Evolutionary conservation across 2,797 vertebrate genomes (phyloP).

Genomic region (Kryptopterus vitreolus): DNA sequence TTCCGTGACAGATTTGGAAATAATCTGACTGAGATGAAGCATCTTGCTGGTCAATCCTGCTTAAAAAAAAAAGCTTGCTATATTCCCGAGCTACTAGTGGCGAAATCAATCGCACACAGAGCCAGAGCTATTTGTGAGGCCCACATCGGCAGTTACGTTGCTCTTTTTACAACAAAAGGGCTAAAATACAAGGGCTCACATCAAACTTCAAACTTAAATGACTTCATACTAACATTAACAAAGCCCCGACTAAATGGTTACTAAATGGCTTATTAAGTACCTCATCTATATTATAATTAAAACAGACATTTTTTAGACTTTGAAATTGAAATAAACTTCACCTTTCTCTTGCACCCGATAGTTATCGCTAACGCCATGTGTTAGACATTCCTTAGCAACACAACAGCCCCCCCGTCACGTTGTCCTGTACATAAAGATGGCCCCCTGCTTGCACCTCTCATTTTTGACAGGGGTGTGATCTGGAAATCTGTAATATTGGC

Average conservation of each 20-base stretch:
- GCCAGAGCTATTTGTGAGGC: neutral
- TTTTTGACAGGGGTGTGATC: neutral
- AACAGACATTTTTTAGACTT: too few species aligned
- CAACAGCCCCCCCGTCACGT: neutral
- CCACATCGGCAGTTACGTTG: neutral
- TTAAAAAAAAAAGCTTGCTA: neutral
- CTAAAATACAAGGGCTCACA: neutral
- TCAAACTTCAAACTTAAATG: neutral
- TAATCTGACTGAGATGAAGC: neutral
- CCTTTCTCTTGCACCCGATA: neutral
- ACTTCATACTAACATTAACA: too few species aligned
- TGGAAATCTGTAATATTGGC: conserved; percentile 18
- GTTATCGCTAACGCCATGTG: neutral
- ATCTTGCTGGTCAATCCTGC: neutral
- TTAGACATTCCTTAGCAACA: neutral
- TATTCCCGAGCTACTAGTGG: neutral
- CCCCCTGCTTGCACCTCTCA: neutral
- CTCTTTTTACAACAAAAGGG: conserved; percentile 1
- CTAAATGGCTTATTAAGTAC: too few species aligned
- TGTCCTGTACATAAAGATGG: neutral
- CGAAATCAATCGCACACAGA: neutral
- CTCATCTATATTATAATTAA: too few species aligned
- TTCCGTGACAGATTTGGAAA: too few species aligned
- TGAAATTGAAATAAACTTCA: neutral
- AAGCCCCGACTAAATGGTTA: too few species aligned